phyloP scores from a whole-genome alignment of 2,888 invertebrate species.

The Apotomis betuletana region DNA sequence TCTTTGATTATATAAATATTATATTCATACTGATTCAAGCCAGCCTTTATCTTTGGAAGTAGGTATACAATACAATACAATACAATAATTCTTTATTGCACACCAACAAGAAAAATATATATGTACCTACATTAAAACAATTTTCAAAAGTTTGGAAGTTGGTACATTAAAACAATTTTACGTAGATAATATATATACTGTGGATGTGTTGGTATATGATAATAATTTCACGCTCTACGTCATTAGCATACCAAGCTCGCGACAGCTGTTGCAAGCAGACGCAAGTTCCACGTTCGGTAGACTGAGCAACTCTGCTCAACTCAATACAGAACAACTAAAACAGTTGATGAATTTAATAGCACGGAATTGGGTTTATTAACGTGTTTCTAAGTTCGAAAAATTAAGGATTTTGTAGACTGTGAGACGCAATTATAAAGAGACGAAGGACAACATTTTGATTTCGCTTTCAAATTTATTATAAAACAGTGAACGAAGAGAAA shows the following conservation, averaged over 20 bases:
- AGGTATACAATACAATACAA: no score
- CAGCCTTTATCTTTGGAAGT: no score
- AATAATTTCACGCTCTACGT: conserved; percentile 32
- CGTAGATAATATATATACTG: not conserved
- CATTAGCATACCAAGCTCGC: conserved; percentile 33
- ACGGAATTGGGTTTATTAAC: not conserved
- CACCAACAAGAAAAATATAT: no score
- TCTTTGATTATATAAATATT: no score
- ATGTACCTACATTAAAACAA: no score
- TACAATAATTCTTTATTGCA: no score
- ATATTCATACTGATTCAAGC: no score
- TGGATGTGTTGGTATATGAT: conserved; percentile 5
- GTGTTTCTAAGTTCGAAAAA: not conserved
- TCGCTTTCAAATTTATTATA: conserved; percentile 51
- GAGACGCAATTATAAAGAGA: not conserved
- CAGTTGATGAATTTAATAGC: conserved; percentile 14
- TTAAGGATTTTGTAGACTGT: not conserved
- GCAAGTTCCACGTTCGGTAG: conserved; percentile 28
- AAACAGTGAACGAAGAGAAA: conserved; percentile 50
- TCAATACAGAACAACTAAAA: conserved; percentile 25
- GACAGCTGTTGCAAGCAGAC: conserved; percentile 35
- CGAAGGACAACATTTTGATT: conserved; percentile 7
- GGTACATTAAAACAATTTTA: no score
- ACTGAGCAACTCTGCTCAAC: conserved; percentile 31
- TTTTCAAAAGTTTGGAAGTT: no score